Evolutionary conservation across 2,113 vertebrate genomes (phyloP).

Genomic region (Callorhinus ursinus): DNA sequence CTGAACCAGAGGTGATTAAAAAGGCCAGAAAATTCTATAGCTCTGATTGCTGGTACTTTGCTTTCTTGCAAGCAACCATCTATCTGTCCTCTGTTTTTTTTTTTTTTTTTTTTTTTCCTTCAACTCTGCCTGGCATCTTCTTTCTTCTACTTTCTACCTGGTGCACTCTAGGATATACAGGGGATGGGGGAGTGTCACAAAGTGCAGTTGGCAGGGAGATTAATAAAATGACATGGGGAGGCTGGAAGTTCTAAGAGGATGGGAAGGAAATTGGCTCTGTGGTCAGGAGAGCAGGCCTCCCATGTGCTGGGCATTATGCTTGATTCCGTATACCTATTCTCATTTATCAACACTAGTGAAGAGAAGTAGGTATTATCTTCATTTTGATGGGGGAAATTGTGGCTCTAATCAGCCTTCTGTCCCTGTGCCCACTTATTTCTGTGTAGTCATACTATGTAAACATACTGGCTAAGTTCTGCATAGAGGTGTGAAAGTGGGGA

Average conservation of each 20-base stretch:
- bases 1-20: background rate
- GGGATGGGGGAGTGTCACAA: background rate
- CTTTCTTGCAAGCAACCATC: background rate
- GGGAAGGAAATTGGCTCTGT: background rate
- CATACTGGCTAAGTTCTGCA: background rate
- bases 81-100: background rate
- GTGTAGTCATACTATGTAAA: background rate
- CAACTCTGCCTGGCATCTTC: background rate
- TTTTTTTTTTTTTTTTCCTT: no score
- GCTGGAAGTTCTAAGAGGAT: background rate
- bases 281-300: background rate
- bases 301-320: background rate
- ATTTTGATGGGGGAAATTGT: background rate
- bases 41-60: background rate
- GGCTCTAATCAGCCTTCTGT: background rate
- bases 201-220: background rate
- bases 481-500: background rate
- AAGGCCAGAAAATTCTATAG: background rate
- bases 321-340: background rate
- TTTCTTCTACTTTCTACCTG: background rate
- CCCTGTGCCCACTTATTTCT: background rate
- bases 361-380: background rate
- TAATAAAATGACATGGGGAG: background rate
- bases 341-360: background rate
- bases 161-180: background rate